Conservation (phyloP, 2,888 invertebrate species). For the Idaea dimidiata region DNA sequence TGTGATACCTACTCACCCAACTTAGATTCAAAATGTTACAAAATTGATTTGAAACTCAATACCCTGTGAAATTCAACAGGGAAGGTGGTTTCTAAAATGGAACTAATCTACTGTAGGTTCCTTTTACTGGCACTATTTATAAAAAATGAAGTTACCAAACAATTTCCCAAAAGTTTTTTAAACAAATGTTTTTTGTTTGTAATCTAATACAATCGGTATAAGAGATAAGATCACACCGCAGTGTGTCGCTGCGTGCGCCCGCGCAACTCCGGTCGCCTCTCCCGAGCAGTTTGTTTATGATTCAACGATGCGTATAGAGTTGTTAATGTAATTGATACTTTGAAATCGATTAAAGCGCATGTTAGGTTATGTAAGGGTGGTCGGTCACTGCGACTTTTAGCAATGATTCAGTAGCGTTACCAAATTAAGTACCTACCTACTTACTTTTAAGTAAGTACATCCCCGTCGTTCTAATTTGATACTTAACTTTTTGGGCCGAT, state of each 20-base stretch:
- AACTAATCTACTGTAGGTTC: neutral
- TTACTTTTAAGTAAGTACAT: no score
- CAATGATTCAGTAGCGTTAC: no score
- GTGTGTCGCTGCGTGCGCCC: no score
- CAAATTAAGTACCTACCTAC: no score
- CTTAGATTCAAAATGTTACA: neutral
- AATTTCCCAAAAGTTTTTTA: neutral
- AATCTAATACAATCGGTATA: neutral
- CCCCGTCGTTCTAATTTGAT: no score
- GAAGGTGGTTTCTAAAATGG: neutral
- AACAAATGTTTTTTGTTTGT: neutral
- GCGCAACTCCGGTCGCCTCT: no score
- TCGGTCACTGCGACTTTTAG: no score
- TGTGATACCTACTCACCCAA: no score
- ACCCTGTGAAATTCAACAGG: conserved; percentile 14
- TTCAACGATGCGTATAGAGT: neutral
- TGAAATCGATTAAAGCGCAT: neutral
- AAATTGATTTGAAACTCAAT: conserved; percentile 21
- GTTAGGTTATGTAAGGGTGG: no score
- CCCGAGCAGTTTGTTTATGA: no score
- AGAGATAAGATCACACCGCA: neutral
- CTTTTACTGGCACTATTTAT: neutral
- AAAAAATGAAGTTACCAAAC: neutral
- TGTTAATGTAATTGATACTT: neutral
- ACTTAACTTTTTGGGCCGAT: no score